Percentiles rank a stretch among this genome's conserved stretches.
Evolutionary conservation across 2,113 vertebrate genomes (phyloP).

Genomic region (Elephas maximus): DNA sequence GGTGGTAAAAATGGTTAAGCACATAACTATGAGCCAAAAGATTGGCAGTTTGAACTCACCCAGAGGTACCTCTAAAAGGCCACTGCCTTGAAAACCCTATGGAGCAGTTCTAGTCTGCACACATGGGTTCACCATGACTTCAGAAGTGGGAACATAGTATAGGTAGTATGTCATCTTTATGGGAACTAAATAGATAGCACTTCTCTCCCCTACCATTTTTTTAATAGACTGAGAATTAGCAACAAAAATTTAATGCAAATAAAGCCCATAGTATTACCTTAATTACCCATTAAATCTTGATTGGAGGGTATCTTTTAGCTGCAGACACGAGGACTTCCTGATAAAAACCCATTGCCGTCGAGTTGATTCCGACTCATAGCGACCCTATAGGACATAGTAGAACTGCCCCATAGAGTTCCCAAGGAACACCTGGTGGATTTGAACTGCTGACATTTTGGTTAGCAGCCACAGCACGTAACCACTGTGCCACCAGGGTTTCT

Average conservation of each 20-base stretch:
- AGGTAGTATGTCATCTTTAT: slow-evolving; percentile 3
- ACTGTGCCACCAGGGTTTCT: too few relatives aligned
- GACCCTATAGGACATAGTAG: too few relatives aligned
- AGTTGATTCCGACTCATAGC: too few relatives aligned
- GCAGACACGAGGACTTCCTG: neutral
- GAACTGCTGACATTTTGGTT: too few relatives aligned
- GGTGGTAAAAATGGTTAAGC: too few relatives aligned
- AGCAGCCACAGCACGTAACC: too few relatives aligned
- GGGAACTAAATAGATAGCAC: neutral
- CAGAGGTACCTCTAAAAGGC: neutral
- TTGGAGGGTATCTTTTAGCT: neutral
- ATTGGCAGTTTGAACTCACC: too few relatives aligned
- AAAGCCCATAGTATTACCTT: neutral
- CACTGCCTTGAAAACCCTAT: neutral
- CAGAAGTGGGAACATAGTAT: neutral
- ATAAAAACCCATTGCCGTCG: too few relatives aligned
- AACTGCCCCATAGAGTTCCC: too few relatives aligned
- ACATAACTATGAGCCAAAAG: too few relatives aligned
- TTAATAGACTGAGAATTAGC: neutral
- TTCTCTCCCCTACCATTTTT: neutral
- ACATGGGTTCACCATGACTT: neutral
- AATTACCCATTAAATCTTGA: neutral
- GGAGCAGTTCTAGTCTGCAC: neutral
- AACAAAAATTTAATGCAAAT: neutral
- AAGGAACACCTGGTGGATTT: too few relatives aligned